These are phyloP conservation scores for Morpho helenor DNA, from an alignment of 2,888 invertebrate species.

Conservation along the genomic window DNA sequence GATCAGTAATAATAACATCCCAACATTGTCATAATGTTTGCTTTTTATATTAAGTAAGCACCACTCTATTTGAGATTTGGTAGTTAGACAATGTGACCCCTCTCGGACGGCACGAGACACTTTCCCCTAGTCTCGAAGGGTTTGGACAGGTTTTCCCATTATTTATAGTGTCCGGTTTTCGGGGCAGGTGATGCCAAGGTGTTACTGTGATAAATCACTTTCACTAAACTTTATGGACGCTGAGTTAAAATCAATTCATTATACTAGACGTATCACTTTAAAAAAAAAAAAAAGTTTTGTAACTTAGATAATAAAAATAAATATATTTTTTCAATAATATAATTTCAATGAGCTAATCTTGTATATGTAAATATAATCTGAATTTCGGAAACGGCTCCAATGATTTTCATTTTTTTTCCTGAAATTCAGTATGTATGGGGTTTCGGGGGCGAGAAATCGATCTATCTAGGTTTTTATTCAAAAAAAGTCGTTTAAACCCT, in stretches of 20 bases:
- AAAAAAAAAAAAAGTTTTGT: neutral
- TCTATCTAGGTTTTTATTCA: no score
- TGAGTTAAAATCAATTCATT: constrained; percentile 21
- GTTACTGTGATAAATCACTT: constrained; percentile 36
- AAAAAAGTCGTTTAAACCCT: no score
- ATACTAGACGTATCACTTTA: constrained; percentile 8
- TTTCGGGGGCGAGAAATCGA: no score
- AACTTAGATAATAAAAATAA: neutral
- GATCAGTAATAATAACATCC: neutral
- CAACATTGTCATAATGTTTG: constrained; percentile 8
- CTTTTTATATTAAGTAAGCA: constrained; percentile 11
- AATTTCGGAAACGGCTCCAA: no score
- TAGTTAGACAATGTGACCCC: constrained; percentile 21
- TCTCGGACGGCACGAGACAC: constrained; percentile 47
- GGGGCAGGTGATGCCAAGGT: constrained; percentile 61
- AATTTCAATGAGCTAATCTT: no score
- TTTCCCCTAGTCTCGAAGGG: constrained; percentile 46
- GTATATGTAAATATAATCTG: no score
- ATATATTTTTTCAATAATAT: no score
- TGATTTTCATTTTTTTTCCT: no score
- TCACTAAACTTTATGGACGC: constrained; percentile 30
- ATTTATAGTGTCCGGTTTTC: constrained; percentile 71
- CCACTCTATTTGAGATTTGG: constrained; percentile 11
- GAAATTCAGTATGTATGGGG: no score
- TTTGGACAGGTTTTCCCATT: constrained; percentile 57